Base-by-base conservation (phyloP, 23 tunicate genomes). In the Corella eumyota region DNA sequence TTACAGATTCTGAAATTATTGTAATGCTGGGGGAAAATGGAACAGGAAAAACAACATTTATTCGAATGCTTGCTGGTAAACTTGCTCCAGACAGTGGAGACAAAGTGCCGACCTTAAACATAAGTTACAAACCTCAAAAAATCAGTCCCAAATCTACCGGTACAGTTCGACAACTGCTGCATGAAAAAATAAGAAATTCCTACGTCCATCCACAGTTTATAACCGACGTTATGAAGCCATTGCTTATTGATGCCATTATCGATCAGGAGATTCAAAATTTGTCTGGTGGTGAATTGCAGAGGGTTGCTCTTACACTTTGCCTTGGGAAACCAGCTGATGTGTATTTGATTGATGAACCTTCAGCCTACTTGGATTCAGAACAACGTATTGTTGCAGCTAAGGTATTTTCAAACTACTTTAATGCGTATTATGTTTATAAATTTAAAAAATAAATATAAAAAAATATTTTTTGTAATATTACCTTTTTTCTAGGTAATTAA, bases 1-100 rank as follows among this genome's bases (percentile, higher is more conserved):
- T 91, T 59, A 85, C 90, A 23, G 98, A 91, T 35, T 81, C 92
- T 5, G 92, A 91, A 59, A 91, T 91, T 24, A 56, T 91, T 47
- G 98, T 91, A 1, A 91, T 91, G 98, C 73, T 91, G 44, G 98
- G 98, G 9, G 98, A 91, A 58, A 91, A 91, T 60, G 98, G 98
- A 13, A 91, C 98, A 11, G 98, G 98, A 23, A 91, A 91, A 64
- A 91, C 98, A 25, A 91, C 98, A 21, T 75, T 91, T 27, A 91
- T 91, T 38, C 69, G 85, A 46, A 65, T 91, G 85, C 34, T 91
- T 32, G 98, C 98, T 0, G 98, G 98, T 6, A 80, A 81, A 26
- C 58, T 74, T 49, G 58, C 52, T 19, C 98, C 98, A 20, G 98
- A 91, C 64, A 71, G 63, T 22, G 92, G 85, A 15, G 90, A 75